Evolutionary conservation across 2,888 invertebrate species (phyloP), one percentile per base, ranked within the genome.

Genomic region (Blera fallax): DNA sequence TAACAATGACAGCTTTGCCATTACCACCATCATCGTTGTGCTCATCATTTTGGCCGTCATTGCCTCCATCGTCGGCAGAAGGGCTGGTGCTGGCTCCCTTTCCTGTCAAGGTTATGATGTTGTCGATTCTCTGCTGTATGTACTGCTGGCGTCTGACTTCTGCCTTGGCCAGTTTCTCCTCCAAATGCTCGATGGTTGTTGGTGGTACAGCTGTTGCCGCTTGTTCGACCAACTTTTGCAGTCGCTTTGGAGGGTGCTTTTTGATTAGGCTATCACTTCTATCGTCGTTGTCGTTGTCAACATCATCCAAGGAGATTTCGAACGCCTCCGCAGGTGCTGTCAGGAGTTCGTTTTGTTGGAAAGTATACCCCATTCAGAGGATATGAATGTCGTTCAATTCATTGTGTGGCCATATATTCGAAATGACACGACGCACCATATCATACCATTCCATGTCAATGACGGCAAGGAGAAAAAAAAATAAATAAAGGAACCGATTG

Each of bases 161-260:
- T 0, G 96, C 96, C 79, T 95, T 95, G 18, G 95, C 95, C 84
- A 95, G 92, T 89, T 95, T 96, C 89, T 95, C 95, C 89, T 95
- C 94, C 32, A 96, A 93, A 82, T 95, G 94, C 24, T 95, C 94
- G 48, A 95, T 91, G 37, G 94, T 93, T 87, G 94, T 93, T 18
- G 94, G 94, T 0, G 93, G 91, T 62, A 93, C 93, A 2, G 94
- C 93, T 37, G 88, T 84, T 29, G 89, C 89, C 48, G 90, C 89
- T 74, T 90, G 89, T 43, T 95, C 95, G 88, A 95, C 94, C 48
- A 96, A 90, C 82, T 95, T 92, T 89, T 95, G 95, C 37, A 96
- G 92, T 76, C 95, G 93, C 52, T 94, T 94, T 0, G 96, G 96
- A 0, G 96, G 95, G 79, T 95, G 94, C 85, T 93, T 94, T 88